These are phyloP conservation scores for Cinclus cinclus DNA, from an alignment of 2,113 vertebrate genomes.

Conservation along the genomic window DNA sequence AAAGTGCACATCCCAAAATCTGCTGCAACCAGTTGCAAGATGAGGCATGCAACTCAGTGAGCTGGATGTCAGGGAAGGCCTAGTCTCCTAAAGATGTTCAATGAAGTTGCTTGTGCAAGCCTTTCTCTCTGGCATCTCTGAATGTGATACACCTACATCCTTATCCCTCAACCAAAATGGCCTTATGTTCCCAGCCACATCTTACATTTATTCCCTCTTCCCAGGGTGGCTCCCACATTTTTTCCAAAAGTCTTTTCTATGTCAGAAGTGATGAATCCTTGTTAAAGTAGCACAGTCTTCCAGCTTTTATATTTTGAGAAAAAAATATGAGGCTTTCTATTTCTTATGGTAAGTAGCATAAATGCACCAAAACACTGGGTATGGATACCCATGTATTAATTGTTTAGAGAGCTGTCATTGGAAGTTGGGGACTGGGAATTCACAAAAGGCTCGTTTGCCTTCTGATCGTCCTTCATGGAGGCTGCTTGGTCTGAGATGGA, in stretches of 20 bases:
- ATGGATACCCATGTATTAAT: constrained; percentile 68
- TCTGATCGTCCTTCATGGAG: constrained; percentile 79
- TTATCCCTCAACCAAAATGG: background rate
- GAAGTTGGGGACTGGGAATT: constrained; percentile 64
- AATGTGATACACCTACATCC: background rate
- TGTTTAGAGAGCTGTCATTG: constrained; percentile 77
- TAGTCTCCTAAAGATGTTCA: background rate
- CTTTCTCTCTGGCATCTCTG: background rate
- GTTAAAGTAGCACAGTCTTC: constrained; percentile 53
- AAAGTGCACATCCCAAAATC: background rate
- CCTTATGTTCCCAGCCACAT: constrained; percentile 2
- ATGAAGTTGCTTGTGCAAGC: background rate
- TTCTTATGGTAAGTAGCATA: constrained; percentile 27
- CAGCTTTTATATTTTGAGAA: constrained; percentile 33
- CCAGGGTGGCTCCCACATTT: constrained; percentile 34
- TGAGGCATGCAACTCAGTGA: background rate
- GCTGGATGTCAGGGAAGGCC: background rate
- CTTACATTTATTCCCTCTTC: background rate
- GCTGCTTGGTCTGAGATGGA: constrained; percentile 81
- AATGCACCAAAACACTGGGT: background rate
- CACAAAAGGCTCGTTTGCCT: constrained; percentile 80
- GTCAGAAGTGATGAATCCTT: constrained; percentile 16
- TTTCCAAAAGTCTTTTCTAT: constrained; percentile 1
- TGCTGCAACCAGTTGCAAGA: background rate
- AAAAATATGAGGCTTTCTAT: background rate